Conservation (phyloP, 1,140 invertebrate species). For the Rhyzopertha dominica region DNA sequence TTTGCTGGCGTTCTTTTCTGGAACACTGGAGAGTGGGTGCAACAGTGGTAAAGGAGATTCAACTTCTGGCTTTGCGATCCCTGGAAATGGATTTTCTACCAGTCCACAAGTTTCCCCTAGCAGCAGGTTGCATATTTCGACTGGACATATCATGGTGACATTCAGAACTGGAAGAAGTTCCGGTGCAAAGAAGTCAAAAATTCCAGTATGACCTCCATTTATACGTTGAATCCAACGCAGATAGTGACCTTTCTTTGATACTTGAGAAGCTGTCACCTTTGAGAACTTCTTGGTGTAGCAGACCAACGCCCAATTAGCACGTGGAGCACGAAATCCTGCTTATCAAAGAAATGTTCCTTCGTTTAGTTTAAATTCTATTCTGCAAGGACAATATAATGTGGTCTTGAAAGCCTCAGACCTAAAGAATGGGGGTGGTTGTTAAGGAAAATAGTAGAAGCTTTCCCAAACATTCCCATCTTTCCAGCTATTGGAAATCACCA, state of each 20-base stretch:
- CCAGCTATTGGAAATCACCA: too few species aligned
- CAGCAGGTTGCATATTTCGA: constrained; percentile 33
- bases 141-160: constrained; percentile 23
- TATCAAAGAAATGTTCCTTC: constrained; percentile 31
- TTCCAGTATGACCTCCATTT: constrained; percentile 31
- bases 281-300: constrained; percentile 29
- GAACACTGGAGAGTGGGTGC: too few species aligned
- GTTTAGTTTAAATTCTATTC: too few species aligned
- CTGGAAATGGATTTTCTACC: constrained; percentile 26
- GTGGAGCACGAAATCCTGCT: constrained; percentile 29
- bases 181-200: constrained; percentile 38
- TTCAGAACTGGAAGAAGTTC: constrained; percentile 35
- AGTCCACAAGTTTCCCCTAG: constrained; percentile 35
- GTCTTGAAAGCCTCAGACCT: too few species aligned
- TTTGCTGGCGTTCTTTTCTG: too few species aligned
- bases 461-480: too few species aligned
- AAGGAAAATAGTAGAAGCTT: too few species aligned
- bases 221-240: constrained; percentile 37
- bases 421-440: too few species aligned
- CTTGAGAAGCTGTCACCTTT: constrained; percentile 24
- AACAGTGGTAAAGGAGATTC: constrained; percentile 4
- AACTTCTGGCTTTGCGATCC: constrained; percentile 20
- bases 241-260: constrained; percentile 30
- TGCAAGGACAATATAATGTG: too few species aligned
- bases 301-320: constrained; percentile 32